Conservation (phyloP, 92 coral and sea anemone genomes). For the Zoanthus sansibaricus region DNA sequence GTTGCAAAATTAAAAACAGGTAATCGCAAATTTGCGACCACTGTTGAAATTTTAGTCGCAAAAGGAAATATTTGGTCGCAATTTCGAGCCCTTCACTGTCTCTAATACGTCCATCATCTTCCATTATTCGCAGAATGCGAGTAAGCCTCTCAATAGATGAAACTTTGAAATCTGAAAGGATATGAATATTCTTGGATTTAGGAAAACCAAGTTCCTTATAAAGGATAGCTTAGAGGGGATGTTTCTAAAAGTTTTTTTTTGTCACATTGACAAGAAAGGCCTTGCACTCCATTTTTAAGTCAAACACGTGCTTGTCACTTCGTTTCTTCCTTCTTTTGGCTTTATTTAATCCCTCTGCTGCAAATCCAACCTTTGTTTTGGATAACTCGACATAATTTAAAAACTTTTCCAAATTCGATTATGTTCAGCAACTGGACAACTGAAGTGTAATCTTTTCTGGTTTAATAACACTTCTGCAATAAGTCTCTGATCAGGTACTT, state of each 20-base stretch:
- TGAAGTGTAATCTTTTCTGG: constrained; percentile 41
- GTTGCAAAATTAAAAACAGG: too few species aligned
- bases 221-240: constrained; percentile 51
- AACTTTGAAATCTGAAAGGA: constrained; percentile 33
- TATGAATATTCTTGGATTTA: constrained; percentile 41
- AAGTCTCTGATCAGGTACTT: constrained; percentile 20
- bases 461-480: constrained; percentile 37
- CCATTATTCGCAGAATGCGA: constrained; percentile 49
- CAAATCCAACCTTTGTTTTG: constrained; percentile 55
- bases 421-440: constrained; percentile 46
- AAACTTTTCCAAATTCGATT: constrained; percentile 33
- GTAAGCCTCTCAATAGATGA: constrained; percentile 47
- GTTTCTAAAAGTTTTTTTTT: constrained; percentile 51
- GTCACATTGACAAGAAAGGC: constrained; percentile 39
- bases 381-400: constrained; percentile 40
- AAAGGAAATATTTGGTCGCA: too few species aligned
- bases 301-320: constrained; percentile 46
- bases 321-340: constrained; percentile 34
- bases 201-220: constrained; percentile 47
- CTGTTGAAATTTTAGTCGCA: too few species aligned
- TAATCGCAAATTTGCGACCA: too few species aligned
- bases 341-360: constrained; percentile 35
- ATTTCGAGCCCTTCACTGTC: too few species aligned
- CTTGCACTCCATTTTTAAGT: constrained; percentile 50
- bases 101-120: constrained; percentile 48